These are phyloP conservation scores for Lophotis ruficrista DNA, from an alignment of 2,113 vertebrate species.

Conservation along the genomic window DNA sequence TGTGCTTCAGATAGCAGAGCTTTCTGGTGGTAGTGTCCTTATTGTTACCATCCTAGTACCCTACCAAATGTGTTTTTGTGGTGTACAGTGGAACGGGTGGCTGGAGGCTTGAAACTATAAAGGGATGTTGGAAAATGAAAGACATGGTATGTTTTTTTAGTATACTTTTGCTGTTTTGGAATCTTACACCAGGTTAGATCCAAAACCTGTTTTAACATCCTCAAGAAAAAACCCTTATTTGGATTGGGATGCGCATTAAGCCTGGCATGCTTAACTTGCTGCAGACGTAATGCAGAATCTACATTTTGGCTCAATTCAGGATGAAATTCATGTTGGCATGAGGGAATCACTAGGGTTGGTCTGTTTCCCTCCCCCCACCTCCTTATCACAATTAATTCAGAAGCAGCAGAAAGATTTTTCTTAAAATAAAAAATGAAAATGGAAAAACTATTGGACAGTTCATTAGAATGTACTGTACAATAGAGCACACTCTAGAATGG, in stretches of 20 bases:
- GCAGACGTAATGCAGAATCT: neutral
- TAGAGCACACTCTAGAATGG: neutral
- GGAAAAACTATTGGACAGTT: neutral
- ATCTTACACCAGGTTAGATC: neutral
- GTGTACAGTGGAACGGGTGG: neutral
- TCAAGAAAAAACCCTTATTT: neutral
- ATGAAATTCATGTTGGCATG: neutral
- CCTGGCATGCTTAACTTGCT: neutral
- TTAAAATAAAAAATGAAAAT: neutral
- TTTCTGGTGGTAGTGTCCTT: neutral
- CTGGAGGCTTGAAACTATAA: neutral
- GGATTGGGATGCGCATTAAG: neutral
- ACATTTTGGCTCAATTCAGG: neutral
- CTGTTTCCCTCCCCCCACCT: neutral
- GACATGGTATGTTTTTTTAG: neutral
- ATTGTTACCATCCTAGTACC: neutral
- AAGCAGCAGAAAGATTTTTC: neutral
- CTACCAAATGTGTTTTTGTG: neutral
- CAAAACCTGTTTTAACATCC: neutral
- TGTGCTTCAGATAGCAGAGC: slow-evolving; percentile 2
- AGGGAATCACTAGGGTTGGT: neutral
- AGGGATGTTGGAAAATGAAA: neutral
- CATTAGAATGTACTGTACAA: neutral
- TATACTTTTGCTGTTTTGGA: neutral
- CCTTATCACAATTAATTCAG: neutral